Conservation (phyloP, 2,888 invertebrate genomes). For the Blera fallax region DNA sequence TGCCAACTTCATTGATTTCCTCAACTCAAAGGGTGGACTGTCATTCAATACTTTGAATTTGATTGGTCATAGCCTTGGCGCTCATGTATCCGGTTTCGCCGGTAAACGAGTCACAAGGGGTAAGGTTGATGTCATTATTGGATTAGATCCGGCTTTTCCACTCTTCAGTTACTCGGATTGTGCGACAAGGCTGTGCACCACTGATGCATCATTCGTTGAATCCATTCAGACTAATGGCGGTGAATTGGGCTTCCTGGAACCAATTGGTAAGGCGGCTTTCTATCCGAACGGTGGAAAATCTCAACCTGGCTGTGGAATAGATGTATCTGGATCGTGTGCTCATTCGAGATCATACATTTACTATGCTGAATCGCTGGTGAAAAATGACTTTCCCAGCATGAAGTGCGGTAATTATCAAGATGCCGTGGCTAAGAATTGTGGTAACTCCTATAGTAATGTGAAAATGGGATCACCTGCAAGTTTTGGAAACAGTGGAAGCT, state of each 20-base stretch:
- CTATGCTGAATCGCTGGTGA: constrained; percentile 81
- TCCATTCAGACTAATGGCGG: constrained; percentile 79
- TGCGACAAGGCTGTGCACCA: constrained; percentile 74
- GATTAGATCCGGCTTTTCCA: constrained; percentile 79
- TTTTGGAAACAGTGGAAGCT: constrained; percentile 76
- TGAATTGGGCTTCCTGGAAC: constrained; percentile 77
- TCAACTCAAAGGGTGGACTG: constrained; percentile 83
- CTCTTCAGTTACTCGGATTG: constrained; percentile 76
- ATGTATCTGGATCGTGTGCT: constrained; percentile 80
- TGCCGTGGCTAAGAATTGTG: constrained; percentile 76
- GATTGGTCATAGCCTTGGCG: constrained; percentile 85
- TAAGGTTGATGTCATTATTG: constrained; percentile 84
- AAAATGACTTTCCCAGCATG: constrained; percentile 76
- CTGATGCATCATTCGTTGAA: constrained; percentile 79
- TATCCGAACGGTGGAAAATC: constrained; percentile 83
- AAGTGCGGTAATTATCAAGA: constrained; percentile 76
- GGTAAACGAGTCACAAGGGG: constrained; percentile 84
- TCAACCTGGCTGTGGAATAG: constrained; percentile 83
- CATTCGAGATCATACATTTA: constrained; percentile 81
- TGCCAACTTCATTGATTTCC: constrained; percentile 77
- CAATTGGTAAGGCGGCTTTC: constrained; percentile 82
- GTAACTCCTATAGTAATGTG: constrained; percentile 75
- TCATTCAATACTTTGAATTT: constrained; percentile 82
- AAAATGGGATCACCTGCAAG: constrained; percentile 77
- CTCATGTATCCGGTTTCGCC: constrained; percentile 84